Base-by-base conservation (phyloP, 2,113 vertebrate genomes). In the Phycodurus eques region DNA sequence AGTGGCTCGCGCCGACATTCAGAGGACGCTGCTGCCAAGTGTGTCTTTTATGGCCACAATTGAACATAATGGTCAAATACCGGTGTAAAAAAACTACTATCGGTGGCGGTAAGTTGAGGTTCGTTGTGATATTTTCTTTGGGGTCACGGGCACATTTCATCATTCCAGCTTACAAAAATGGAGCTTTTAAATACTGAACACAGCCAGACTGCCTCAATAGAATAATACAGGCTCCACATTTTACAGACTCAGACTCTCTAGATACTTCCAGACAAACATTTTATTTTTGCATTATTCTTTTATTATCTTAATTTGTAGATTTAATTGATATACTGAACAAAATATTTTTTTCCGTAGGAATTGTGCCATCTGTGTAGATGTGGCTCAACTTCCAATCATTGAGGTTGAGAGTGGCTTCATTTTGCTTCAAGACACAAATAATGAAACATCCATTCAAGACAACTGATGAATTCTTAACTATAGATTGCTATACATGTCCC, bases 51-150 rank as follows among this genome's bases (percentile, higher is more conserved):
- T 90, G 90, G 82, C 88, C 86, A 91, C 90, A 88, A 91, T 92
- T 92, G 91, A 92, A 90, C 89, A 92, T 92, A 92, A 93, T 85
- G 85, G 88, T 90, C 91, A 91, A 92, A 92, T 90, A 90, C 79
- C 71, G 85, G 80, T 81, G 78, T 90, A 86, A 91, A 91, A 91
- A 89, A 87, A 91, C 87, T 60, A 61, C 84, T 86, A 76, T 91
- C 84, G 84, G 76, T 78, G 70, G 42, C 22, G 3, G 64, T 61
- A 43, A 31, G 22, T 66, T 43, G 5, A 13, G 63, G 7, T 65
- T 65, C 43, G 20, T 44, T 47, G 43, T 15, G 64, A 47, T 74
- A 80, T 87, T 78, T 87, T 87, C 88, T 92, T 80, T 78, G 81
- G 59, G 67, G 66, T 83, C 85, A 89, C 86, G 81, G 84, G 67